These are phyloP conservation scores for Hirtodrosophila cameraria DNA, from an alignment of 2,888 invertebrate species.

Conservation along the genomic window DNA sequence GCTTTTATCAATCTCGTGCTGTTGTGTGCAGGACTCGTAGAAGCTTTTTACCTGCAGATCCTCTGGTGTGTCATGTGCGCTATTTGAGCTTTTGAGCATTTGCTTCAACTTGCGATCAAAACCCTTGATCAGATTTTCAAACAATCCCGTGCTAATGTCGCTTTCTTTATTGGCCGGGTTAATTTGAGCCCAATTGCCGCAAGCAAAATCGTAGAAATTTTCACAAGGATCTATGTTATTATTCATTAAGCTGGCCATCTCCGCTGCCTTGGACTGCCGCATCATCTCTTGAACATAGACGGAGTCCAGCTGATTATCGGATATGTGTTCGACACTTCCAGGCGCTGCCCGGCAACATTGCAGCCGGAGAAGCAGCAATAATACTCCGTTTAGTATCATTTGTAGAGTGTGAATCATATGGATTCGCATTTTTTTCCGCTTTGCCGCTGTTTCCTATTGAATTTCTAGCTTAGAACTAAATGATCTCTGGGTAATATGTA, in stretches of 20 bases:
- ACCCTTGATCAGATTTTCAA: conserved; percentile 64
- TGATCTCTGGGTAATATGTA: no score
- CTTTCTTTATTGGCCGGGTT: conserved; percentile 61
- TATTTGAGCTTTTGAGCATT: conserved; percentile 43
- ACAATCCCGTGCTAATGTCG: conserved; percentile 69
- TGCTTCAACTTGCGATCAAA: conserved; percentile 65
- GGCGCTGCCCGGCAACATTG: conserved; percentile 1
- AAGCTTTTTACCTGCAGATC: conserved; percentile 79
- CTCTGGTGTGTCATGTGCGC: conserved; percentile 52
- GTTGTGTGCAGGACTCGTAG: conserved; percentile 73
- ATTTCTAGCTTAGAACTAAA: no score
- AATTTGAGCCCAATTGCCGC: conserved; percentile 74
- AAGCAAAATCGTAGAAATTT: conserved; percentile 81
- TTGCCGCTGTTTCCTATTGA: no score
- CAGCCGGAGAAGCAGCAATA: no score
- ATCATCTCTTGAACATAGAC: conserved; percentile 32
- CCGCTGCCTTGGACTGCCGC: conserved; percentile 68
- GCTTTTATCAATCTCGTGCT: conserved; percentile 28
- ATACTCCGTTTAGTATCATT: no score
- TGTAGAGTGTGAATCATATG: no score
- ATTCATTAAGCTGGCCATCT: conserved; percentile 75
- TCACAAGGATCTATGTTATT: conserved; percentile 72
- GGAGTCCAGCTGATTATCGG: not conserved
- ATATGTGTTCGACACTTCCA: conserved; percentile 3
- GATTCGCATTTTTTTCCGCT: no score